These are phyloP conservation scores for Propsilocerus akamusi DNA, from an alignment of 1,140 invertebrate species.

Conservation along the genomic window DNA sequence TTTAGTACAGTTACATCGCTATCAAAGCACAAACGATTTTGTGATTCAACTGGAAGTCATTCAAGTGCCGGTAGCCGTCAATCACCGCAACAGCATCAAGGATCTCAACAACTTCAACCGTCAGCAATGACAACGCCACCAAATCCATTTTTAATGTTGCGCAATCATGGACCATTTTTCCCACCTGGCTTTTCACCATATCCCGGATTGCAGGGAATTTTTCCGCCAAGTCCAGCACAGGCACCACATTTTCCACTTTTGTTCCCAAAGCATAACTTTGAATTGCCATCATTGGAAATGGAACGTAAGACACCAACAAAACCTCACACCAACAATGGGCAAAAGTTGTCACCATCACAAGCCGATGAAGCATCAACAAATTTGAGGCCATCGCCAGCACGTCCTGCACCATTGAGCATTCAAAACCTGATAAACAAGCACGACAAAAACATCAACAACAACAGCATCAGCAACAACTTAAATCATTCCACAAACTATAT, in stretches of 20 bases:
- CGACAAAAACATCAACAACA: not conserved
- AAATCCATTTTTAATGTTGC: conserved; percentile 47
- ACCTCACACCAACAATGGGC: conserved; percentile 13
- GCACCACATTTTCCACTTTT: conserved; percentile 34
- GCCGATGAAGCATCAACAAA: conserved; percentile 40
- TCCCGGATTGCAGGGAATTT: conserved; percentile 18
- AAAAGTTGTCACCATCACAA: conserved; percentile 40
- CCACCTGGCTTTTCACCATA: conserved; percentile 27
- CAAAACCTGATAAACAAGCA: not conserved
- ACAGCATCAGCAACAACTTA: conserved; percentile 5
- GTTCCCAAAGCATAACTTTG: conserved; percentile 25
- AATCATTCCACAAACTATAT: not conserved
- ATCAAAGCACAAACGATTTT: conserved; percentile 69
- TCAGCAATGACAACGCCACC: conserved; percentile 29
- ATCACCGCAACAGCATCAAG: conserved; percentile 26
- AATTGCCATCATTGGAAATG: conserved; percentile 6
- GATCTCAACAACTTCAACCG: conserved; percentile 17
- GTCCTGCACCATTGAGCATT: conserved; percentile 22
- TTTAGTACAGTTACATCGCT: conserved; percentile 75
- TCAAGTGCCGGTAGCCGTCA: conserved; percentile 21
- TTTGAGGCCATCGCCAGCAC: conserved; percentile 39
- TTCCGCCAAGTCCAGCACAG: conserved; percentile 17
- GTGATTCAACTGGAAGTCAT: conserved; percentile 41
- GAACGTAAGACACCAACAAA: conserved; percentile 28
- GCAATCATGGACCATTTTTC: conserved; percentile 27